Evolutionary conservation across 2,888 invertebrate genomes (phyloP), one percentile per base, ranked within the genome.

Genomic region (Abrostola triplasia): DNA sequence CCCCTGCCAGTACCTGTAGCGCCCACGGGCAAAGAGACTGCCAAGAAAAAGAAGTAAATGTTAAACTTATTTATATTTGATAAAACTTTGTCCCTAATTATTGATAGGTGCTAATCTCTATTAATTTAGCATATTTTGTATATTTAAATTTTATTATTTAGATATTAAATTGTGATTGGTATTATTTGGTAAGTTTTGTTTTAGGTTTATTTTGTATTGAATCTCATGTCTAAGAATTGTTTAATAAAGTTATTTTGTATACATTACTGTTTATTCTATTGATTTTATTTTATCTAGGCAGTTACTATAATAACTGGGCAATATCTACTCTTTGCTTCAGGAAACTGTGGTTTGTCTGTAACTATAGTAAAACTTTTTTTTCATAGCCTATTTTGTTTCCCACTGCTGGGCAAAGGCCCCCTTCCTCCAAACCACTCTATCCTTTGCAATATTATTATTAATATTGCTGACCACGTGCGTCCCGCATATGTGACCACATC

Each of bases 1-100:
- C 66, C 62, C 2, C 38, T 24, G 36, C 64, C 61, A 0, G 6
- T 13, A 42, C 24, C 35, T 0, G 12, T 7, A 44, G n/a, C 12
- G 13, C 5, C 11, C 5, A 66, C 59, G 38, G 48, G 40, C 11
- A 71, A 71, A 55, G 49, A 24, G 24, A 24, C 24, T 24, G 24
- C n/a, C 4, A 66, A 64, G 35, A 6, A 8, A 5, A 48, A 59
- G 50, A 60, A 64, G 6, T 37, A 24, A 69, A 55, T 37, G 13
- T 9, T 24, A 9, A 54, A 12, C 6, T 8, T 13, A 36, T 52
- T 10, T 11, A 40, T 47, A 12, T 24, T 41, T 1, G 24, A 12
- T 10, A 13, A 6, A 47, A 12, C 12, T 44, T 13, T 55, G 6
- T 47, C 4, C 6, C 0, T 35, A 49, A 5, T 36, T 6, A 44